Evolutionary conservation across 2,113 vertebrate species (phyloP).

Genomic region (Otus sunia): DNA sequence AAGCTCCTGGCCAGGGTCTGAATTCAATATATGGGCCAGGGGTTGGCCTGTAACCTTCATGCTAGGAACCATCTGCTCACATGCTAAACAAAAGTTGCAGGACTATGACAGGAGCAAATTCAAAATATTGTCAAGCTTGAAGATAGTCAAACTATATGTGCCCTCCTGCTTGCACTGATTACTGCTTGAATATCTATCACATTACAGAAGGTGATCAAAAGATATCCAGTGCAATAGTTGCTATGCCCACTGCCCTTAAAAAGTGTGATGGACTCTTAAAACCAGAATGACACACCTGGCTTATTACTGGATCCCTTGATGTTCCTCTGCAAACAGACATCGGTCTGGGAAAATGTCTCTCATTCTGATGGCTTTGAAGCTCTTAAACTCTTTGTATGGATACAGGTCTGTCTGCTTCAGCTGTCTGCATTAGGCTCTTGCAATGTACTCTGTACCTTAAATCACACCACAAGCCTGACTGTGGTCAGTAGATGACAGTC

Average conservation of each 20-base stretch:
- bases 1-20: not conserved
- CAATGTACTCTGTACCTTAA: not conserved
- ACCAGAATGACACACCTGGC: not conserved
- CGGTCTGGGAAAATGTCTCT: not conserved
- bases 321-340: not conserved
- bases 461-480: not conserved
- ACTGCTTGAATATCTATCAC: not conserved
- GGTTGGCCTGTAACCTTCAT: not conserved
- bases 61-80: not conserved
- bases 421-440: not conserved
- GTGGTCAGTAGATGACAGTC: not conserved
- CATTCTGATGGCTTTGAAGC: not conserved
- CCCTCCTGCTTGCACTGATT: not conserved
- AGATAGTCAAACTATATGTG: not conserved
- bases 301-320: not conserved
- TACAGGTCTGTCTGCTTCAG: not conserved
- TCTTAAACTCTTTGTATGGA: not conserved
- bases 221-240: not conserved
- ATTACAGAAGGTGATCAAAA: not conserved
- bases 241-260: not conserved
- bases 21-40: not conserved
- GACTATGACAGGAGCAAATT: not conserved
- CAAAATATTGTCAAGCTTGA: not conserved
- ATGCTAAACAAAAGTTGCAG: not conserved
- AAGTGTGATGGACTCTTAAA: not conserved